Conservation (phyloP, 2,888 invertebrate species). For the Drosophila affinis region DNA sequence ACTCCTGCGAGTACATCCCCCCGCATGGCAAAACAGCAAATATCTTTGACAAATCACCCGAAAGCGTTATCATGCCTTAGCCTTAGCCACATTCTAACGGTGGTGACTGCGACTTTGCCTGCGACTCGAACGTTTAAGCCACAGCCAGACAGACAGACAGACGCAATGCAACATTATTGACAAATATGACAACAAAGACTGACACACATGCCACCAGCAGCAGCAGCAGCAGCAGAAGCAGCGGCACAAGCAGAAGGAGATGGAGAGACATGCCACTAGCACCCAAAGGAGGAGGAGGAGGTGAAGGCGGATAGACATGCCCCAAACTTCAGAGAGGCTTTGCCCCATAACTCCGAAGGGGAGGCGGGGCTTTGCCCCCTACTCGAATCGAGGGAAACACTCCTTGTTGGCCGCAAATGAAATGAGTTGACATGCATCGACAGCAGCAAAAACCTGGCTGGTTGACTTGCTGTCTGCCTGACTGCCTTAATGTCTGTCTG, state of each 20-base stretch:
- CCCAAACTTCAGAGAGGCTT: constrained; percentile 14
- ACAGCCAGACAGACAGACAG: background rate
- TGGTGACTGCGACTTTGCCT: constrained; percentile 4
- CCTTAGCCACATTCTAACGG: constrained; percentile 47
- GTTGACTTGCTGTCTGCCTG: constrained; percentile 11
- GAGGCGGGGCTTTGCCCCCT: background rate
- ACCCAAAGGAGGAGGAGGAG: background rate
- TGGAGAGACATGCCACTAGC: background rate
- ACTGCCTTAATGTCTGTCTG: constrained; percentile 38
- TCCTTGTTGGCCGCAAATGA: constrained; percentile 63
- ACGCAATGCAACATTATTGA: constrained; percentile 49
- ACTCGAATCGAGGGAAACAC: constrained; percentile 36
- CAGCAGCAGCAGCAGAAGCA: background rate
- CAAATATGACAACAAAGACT: constrained; percentile 66
- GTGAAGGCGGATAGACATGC: constrained; percentile 4
- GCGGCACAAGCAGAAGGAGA: background rate
- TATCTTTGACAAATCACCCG: constrained; percentile 45
- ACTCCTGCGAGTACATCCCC: background rate
- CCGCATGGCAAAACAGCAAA: background rate
- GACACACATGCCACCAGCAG: constrained; percentile 42
- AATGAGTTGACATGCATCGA: constrained; percentile 74
- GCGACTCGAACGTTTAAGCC: constrained; percentile 14
- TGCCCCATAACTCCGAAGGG: background rate
- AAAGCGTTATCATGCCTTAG: constrained; percentile 15
- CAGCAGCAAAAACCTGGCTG: constrained; percentile 43